Conservation (phyloP, 2,113 vertebrate genomes). For the Notarius lentiginosus region DNA sequence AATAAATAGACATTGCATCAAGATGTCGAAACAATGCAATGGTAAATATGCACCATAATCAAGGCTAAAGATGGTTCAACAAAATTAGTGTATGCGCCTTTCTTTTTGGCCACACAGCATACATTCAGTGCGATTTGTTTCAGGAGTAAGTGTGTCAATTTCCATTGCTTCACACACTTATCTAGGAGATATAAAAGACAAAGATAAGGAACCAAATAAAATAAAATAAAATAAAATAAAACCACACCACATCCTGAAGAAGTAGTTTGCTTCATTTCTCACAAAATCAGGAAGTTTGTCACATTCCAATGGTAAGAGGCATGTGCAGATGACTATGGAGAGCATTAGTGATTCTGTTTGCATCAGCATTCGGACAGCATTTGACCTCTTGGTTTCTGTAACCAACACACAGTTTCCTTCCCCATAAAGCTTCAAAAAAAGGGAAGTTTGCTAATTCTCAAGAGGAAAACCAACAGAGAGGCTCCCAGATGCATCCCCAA, state of each 20-base stretch:
- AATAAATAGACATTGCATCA: no score
- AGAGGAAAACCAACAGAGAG: conserved; percentile 26
- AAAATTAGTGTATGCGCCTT: no score
- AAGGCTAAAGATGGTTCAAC: no score
- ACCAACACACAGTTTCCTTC: conserved; percentile 34
- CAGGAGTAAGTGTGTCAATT: neutral
- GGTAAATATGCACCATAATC: no score
- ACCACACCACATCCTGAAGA: neutral
- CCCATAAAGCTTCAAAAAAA: conserved; percentile 48
- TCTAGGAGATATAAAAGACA: no score
- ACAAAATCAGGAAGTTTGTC: neutral
- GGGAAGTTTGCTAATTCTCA: conserved; percentile 35
- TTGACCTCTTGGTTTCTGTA: conserved; percentile 34
- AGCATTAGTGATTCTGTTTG: conserved; percentile 21
- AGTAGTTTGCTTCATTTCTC: neutral
- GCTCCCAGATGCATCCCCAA: conserved; percentile 52
- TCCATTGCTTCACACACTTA: neutral
- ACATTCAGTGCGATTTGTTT: neutral
- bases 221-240: neutral
- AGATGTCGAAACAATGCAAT: no score
- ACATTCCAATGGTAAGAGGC: no score
- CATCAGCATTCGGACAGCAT: conserved; percentile 4
- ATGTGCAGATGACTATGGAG: neutral
- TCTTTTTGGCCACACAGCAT: neutral
- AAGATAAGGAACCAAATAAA: neutral